A percentile compares a stretch with the other conserved stretches of the same genome.
Conservation (phyloP, 2,113 vertebrate species). For the Leptodactylus fuscus region DNA sequence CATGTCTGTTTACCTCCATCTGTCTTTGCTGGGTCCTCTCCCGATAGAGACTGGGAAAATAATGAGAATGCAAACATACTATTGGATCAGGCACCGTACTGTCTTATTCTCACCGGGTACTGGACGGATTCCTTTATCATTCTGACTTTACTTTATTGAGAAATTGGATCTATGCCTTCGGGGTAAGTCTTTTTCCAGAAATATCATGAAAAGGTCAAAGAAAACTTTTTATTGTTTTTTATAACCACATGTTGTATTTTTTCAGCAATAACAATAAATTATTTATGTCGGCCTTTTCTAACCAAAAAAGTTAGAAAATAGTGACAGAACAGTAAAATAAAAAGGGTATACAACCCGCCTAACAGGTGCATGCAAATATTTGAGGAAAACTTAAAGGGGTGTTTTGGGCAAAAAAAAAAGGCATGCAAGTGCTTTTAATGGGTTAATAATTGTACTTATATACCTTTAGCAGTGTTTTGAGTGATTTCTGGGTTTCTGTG, state of each 20-base stretch:
- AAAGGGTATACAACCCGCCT: too few species aligned
- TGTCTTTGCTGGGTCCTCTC: constrained; percentile 46
- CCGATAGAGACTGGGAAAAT: constrained; percentile 13
- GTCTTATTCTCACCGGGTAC: constrained; percentile 7
- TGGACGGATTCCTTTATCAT: constrained; percentile 24
- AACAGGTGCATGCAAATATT: too few species aligned
- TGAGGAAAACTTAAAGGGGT: too few species aligned
- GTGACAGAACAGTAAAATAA: too few species aligned
- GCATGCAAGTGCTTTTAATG: too few species aligned
- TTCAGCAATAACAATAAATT: neutral
- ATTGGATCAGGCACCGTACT: constrained; percentile 1
- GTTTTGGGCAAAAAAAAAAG: too few species aligned
- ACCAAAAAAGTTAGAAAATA: too few species aligned
- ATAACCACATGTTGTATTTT: neutral
- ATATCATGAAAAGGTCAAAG: constrained; percentile 10
- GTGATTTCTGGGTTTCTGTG: too few species aligned
- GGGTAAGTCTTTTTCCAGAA: neutral
- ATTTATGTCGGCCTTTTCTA: neutral
- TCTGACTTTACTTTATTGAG: constrained; percentile 8
- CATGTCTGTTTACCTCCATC: constrained; percentile 35
- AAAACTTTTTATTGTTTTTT: constrained; percentile 16
- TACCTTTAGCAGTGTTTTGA: too few species aligned
- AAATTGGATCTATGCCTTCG: neutral
- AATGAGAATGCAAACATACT: constrained; percentile 38
- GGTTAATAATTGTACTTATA: too few species aligned